Evolutionary conservation across 2,797 vertebrate species (phyloP).

Genomic region (Eupleurogrammus muticus): DNA sequence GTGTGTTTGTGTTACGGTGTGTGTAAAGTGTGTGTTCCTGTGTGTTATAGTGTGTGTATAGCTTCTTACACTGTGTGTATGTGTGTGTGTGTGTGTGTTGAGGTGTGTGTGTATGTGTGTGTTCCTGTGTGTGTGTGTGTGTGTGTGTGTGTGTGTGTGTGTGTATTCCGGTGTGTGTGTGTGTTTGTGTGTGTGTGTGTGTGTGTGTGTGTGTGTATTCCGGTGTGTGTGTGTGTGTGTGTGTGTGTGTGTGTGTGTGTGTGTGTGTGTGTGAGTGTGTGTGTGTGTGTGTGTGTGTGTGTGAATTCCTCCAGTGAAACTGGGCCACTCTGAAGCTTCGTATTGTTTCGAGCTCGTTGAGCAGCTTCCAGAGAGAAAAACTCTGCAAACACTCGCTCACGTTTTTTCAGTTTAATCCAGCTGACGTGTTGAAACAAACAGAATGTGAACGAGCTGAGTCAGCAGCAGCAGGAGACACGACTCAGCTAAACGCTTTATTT

Average conservation of each 20-base stretch:
- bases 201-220: no score
- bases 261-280: not conserved
- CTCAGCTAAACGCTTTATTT: no score
- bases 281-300: slow-evolving; percentile 16
- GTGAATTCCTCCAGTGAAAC: slow-evolving; percentile 35
- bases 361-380: slow-evolving; percentile 27
- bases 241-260: not conserved
- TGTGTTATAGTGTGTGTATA: no score
- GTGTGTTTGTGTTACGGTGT: no score
- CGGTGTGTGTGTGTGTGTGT: no score
- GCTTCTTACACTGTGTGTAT: no score
- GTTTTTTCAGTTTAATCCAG: slow-evolving; percentile 27
- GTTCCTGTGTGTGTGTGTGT: no score
- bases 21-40: not conserved
- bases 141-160: no score
- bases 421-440: slow-evolving; percentile 4
- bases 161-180: no score
- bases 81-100: no score
- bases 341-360: slow-evolving; percentile 50
- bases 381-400: slow-evolving; percentile 12
- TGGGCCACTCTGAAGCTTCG: slow-evolving; percentile 41
- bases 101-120: no score
- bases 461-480: not conserved
- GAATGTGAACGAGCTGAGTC: slow-evolving; percentile 23
- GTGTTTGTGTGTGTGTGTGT: no score